These are phyloP conservation scores for Brachypteracias leptosomus DNA, from an alignment of 2,113 vertebrate species.

Conservation along the genomic window DNA sequence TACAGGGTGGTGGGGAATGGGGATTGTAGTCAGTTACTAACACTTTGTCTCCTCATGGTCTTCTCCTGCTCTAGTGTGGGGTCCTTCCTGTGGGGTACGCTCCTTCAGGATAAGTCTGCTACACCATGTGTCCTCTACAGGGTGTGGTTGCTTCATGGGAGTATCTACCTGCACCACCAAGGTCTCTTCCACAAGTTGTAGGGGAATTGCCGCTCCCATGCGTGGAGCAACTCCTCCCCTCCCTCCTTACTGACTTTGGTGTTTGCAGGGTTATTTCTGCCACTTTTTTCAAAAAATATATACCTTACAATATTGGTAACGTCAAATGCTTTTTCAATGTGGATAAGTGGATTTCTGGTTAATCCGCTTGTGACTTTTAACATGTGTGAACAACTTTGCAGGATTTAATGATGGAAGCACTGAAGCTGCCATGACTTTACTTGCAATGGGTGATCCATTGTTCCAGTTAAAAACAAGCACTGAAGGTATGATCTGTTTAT, in stretches of 20 bases:
- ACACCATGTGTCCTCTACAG: background rate
- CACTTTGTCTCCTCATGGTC: background rate
- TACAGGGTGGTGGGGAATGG: accelerated
- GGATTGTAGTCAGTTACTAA: background rate
- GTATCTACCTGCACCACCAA: background rate
- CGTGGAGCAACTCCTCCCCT: background rate
- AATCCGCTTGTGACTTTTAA: background rate
- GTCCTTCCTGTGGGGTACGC: background rate
- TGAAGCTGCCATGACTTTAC: slow-evolving; percentile 89
- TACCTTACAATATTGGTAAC: background rate
- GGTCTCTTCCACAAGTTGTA: background rate
- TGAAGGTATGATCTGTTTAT: slow-evolving; percentile 64
- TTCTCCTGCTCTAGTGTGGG: background rate
- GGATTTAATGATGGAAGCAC: slow-evolving; percentile 82
- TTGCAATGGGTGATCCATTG: slow-evolving; percentile 84
- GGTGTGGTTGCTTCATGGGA: background rate
- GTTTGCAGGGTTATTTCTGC: background rate
- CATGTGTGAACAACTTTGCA: slow-evolving; percentile 31
- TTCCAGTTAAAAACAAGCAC: slow-evolving; percentile 65
- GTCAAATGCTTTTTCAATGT: background rate
- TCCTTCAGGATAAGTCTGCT: background rate
- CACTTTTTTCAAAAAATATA: accelerated
- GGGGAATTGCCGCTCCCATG: background rate
- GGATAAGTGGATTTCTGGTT: background rate
- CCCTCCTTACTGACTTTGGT: background rate